Evolutionary conservation across 2,113 vertebrate genomes (phyloP), one percentile per base, ranked within the genome.

Genomic region (Alligator mississippiensis): DNA sequence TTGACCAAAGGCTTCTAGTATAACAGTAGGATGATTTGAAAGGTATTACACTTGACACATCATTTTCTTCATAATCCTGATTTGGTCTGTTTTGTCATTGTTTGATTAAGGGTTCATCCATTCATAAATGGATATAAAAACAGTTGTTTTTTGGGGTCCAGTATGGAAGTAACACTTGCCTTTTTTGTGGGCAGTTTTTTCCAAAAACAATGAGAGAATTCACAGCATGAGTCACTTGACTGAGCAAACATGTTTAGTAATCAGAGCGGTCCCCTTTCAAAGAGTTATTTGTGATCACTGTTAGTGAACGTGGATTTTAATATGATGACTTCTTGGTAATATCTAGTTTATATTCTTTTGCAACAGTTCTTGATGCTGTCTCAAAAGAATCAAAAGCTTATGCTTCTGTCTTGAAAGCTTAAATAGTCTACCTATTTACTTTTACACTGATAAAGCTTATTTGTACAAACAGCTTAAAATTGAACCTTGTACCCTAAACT

Each of bases 401-500:
- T 82, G 77, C 70, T 5, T 68, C 1, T 17, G 22, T 81, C 9
- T 83, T 78, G n/a, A 77, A 88, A 92, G 68, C 59, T 34, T 47
- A 47, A 47, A 7, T 0, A 1, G 2, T 57, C 3, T 9, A 21
- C 3, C 0, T 83, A 24, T 74, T 70, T 89, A 5, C 34, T 57
- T 38, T 59, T 70, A 21, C 24, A 3, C 86, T 90, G 11, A 57
- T 66, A 86, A 86, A 84, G 47, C 24, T 0, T 14, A 76, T 9
- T 64, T 91, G 63, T 57, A 78, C 28, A 55, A 79, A 83, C 47
- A 22, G 4, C 72, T 85, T 88, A 22, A 78, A 91, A 72, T 11
- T 78, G 1, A 82, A 22, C 68, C 25, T 84, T 87, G 13, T 79
- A 80, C 68, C 12, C 54, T 38, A 87, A 88, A 59, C 77, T 1